Conservation (phyloP, 2,797 vertebrate species). For the Pempheris klunzingeri region DNA sequence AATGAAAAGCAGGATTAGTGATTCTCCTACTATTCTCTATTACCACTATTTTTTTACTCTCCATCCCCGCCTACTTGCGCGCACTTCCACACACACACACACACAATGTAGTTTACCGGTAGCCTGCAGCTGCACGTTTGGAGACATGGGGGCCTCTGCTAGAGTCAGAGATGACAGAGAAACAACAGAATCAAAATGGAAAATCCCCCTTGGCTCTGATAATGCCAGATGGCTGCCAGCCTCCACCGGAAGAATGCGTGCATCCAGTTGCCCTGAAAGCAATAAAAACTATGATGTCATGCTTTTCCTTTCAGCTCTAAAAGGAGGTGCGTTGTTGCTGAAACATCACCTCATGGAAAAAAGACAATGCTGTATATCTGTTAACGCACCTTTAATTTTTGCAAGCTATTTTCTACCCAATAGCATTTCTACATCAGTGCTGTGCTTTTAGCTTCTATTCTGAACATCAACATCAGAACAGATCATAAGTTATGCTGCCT, state of each 20-base stretch:
- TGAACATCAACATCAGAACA: neutral
- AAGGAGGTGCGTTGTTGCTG: slow-evolving; percentile 17
- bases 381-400: neutral
- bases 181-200: too few species aligned
- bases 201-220: too few species aligned
- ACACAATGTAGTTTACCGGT: too few species aligned
- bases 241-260: slow-evolving; percentile 8
- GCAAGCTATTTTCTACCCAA: slow-evolving; percentile 13
- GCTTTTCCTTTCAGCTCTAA: slow-evolving; percentile 37
- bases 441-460: slow-evolving; percentile 2
- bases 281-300: slow-evolving; percentile 49
- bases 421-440: neutral
- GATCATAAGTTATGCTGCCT: neutral
- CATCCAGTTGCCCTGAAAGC: slow-evolving; percentile 1
- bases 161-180: too few species aligned
- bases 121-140: too few species aligned
- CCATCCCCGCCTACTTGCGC: too few species aligned
- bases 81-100: too few species aligned
- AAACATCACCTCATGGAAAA: slow-evolving; percentile 56
- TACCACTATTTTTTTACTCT: too few species aligned
- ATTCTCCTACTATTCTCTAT: too few species aligned
- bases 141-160: too few species aligned
- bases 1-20: too few species aligned
- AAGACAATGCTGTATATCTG: neutral
- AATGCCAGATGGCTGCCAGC: too few species aligned